Evolutionary conservation across 2,113 vertebrate species (phyloP), one percentile per base, ranked within the genome.

Genomic region (Lepus europaeus): DNA sequence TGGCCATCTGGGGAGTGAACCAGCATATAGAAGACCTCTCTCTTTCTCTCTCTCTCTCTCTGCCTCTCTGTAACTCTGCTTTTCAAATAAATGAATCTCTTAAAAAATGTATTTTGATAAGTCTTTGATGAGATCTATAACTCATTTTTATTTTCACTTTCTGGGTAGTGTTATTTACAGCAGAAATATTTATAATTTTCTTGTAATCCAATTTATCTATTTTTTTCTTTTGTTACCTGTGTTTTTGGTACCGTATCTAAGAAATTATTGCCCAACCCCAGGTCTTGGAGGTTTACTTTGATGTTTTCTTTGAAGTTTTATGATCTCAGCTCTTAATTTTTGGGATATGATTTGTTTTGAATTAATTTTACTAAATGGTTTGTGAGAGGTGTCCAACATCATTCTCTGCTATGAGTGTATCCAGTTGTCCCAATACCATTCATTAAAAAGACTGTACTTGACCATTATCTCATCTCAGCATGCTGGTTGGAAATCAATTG

Each of bases 271-370:
- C 9, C 72, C 87, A 87, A 76, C 13, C 22, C 59, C 33, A 39
- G 0, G 0, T 81, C 39, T 66, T 64, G 39, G 76, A 93, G 27
- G 61, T 81, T 68, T 85, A 45, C 25, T 36, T 17, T 14, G 39
- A 19, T 53, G 14, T 84, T 92, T 95, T 80, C n/a, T 79, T 87
- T n/a, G 49, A 66, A 94, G 17, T 51, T 45, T 82, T 73, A 20
- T 66, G 27, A 29, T 63, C 89, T 70, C 73, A 61, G 17, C 13
- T 80, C 16, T 85, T 85, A 85, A 72, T 61, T 51, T 92, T 85
- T 88, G 63, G 5, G 45, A 27, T 72, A 69, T 80, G 27, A 63
- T 25, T 49, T 20, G 61, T 36, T 85, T 72, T 45, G 23, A 45
- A 45, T 79, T 77, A 63, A 39, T 73, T 85, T 88, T 87, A 80